Percentiles rank a stretch among this genome's conserved stretches.
These are phyloP conservation scores for Tapirus indicus DNA, from an alignment of 2,797 vertebrate genomes.

Conservation along the genomic window DNA sequence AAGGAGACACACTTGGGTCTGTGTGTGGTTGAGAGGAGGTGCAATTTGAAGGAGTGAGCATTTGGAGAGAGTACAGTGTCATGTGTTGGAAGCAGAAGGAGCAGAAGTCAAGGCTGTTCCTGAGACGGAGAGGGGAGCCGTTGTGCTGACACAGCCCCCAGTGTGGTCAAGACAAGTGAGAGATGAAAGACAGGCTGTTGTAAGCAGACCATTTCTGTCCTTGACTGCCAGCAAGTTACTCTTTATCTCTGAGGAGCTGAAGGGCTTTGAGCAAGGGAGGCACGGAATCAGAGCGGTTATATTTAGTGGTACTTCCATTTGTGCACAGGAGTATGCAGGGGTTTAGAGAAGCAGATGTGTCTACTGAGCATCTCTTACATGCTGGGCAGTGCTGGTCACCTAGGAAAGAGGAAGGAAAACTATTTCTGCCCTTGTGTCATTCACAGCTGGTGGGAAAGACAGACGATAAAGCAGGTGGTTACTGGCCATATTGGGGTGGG, in stretches of 20 bases:
- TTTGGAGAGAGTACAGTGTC: not conserved
- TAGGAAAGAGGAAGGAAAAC: not conserved
- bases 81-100: not conserved
- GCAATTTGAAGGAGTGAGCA: not conserved
- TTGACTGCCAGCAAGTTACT: not conserved
- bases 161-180: accelerated
- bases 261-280: not conserved
- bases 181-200: not conserved
- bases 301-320: not conserved
- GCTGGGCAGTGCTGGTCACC: not conserved
- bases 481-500: not conserved
- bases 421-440: not conserved
- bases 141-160: not conserved
- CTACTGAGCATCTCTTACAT: accelerated
- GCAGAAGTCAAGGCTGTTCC: not conserved
- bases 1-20: not conserved
- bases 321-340: too few relatives aligned
- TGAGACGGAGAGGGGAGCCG: not conserved
- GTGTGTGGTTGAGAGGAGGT: not conserved
- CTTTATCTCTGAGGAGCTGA: not conserved
- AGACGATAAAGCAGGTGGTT: not conserved
- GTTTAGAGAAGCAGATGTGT: not conserved
- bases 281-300: not conserved
- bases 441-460: not conserved
- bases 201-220: not conserved